phyloP scores from a whole-genome alignment of 2,113 vertebrate species.

The Austrofundulus limnaeus region DNA sequence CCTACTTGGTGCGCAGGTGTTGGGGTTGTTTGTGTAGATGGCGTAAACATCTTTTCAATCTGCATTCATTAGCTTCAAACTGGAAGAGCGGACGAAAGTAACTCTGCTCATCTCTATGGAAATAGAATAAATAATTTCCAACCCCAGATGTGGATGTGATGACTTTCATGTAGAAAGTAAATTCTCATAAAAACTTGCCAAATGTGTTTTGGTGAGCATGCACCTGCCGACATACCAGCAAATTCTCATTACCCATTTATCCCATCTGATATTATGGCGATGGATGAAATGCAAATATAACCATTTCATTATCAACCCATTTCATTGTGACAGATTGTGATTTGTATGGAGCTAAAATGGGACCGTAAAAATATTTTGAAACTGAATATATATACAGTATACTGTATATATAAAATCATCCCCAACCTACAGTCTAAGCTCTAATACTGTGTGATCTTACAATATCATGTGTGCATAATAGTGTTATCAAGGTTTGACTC shows the following conservation, averaged over 20 bases:
- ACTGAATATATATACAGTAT: no score
- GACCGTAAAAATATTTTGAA: no score
- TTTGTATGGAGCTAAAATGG: no score
- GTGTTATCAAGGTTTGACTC: no score
- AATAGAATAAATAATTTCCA: conserved; percentile 62
- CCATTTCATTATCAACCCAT: conserved; percentile 23
- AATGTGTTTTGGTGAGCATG: background rate
- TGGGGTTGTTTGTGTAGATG: conserved; percentile 46
- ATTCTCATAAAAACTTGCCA: conserved; percentile 3
- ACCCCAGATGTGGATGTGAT: conserved; percentile 35
- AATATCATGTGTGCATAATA: no score
- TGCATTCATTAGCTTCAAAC: conserved; percentile 66
- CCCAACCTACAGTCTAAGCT: no score
- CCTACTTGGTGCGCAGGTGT: conserved; percentile 54
- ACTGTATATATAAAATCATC: no score
- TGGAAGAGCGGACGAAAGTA: conserved; percentile 54
- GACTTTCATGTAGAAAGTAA: conserved; percentile 12
- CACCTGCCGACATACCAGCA: background rate
- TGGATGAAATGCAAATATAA: background rate
- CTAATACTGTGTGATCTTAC: no score
- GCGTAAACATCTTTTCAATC: conserved; percentile 66
- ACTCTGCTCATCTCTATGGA: conserved; percentile 68
- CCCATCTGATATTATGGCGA: background rate
- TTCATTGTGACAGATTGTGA: conserved; percentile 7
- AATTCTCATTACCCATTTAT: background rate